Percentiles rank a stretch among this genome's conserved stretches.
Conservation (phyloP, 2,113 vertebrate species). For the Microtus montanus region DNA sequence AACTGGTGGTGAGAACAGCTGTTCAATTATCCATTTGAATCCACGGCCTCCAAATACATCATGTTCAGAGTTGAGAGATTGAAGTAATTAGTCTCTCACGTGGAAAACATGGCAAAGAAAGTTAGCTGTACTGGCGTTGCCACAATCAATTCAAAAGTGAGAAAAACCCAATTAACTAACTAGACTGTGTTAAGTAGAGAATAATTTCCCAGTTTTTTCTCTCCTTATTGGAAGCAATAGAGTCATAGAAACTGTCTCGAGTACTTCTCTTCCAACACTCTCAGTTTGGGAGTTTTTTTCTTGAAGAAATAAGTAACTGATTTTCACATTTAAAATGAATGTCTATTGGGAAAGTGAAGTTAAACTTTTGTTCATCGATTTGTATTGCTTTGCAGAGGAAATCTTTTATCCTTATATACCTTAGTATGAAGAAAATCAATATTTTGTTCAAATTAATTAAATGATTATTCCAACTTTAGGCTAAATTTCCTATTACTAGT, state of each 20-base stretch:
- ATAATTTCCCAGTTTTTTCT: neutral
- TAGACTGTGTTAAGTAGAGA: slow-evolving; percentile 13
- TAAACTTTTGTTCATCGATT: slow-evolving; percentile 17
- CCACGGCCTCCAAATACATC: slow-evolving; percentile 41
- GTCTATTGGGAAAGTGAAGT: neutral
- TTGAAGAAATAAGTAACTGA: slow-evolving; percentile 10
- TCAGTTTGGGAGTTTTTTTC: neutral
- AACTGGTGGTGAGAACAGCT: slow-evolving; percentile 7
- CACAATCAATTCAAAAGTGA: slow-evolving; percentile 50
- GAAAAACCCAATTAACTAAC: slow-evolving; percentile 45
- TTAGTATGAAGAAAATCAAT: slow-evolving; percentile 55
- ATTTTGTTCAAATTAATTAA: slow-evolving; percentile 61
- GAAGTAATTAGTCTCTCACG: slow-evolving; percentile 36
- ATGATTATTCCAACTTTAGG: slow-evolving; percentile 10
- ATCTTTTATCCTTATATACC: slow-evolving; percentile 15
- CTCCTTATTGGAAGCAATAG: neutral
- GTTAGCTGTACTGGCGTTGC: neutral
- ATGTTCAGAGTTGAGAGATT: neutral
- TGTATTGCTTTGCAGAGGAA: slow-evolving; percentile 24
- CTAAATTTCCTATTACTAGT: slow-evolving; percentile 32
- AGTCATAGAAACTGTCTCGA: neutral
- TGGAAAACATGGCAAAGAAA: neutral
- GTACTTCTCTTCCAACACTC: neutral
- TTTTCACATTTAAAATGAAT: slow-evolving; percentile 16
- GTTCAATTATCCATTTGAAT: slow-evolving; percentile 44